Conservation (phyloP, 2,888 invertebrate genomes). For the Meiosimyza decipiens region DNA sequence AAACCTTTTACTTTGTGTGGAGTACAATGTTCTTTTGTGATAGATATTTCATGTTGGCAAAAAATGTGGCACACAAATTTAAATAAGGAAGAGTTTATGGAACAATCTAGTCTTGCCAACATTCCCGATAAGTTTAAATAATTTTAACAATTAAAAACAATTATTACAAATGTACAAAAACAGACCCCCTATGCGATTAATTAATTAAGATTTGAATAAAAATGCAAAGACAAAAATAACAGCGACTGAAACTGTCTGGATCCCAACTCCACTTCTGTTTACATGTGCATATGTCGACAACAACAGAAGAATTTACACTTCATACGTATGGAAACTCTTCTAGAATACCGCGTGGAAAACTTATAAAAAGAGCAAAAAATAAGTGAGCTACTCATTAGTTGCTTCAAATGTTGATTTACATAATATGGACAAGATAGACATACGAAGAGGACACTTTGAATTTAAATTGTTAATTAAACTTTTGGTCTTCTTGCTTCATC, state of each 20-base stretch:
- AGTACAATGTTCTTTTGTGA: too few species aligned
- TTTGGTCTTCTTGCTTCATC: background rate
- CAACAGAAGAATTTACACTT: constrained; percentile 5
- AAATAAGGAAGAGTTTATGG: too few species aligned
- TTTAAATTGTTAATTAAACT: constrained; percentile 29
- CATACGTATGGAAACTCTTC: background rate
- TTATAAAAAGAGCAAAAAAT: background rate
- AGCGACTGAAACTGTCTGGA: background rate
- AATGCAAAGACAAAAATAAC: background rate
- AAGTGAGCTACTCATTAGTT: background rate
- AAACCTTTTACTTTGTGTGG: too few species aligned
- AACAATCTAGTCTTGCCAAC: too few species aligned
- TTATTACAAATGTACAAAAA: background rate
- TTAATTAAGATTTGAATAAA: background rate
- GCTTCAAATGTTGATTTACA: constrained; percentile 14
- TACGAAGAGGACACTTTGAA: background rate
- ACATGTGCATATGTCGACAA: background rate
- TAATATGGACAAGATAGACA: constrained; percentile 1
- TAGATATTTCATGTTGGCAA: too few species aligned
- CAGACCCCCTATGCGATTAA: background rate
- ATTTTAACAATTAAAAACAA: constrained; percentile 32
- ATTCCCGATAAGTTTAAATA: background rate
- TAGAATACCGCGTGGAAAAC: background rate
- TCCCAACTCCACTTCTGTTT: background rate
- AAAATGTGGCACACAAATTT: too few species aligned